A percentile compares a stretch with the other conserved stretches of the same genome.
Conservation (phyloP, 2,888 invertebrate species). For the Caenorhabditis zanzibari region DNA sequence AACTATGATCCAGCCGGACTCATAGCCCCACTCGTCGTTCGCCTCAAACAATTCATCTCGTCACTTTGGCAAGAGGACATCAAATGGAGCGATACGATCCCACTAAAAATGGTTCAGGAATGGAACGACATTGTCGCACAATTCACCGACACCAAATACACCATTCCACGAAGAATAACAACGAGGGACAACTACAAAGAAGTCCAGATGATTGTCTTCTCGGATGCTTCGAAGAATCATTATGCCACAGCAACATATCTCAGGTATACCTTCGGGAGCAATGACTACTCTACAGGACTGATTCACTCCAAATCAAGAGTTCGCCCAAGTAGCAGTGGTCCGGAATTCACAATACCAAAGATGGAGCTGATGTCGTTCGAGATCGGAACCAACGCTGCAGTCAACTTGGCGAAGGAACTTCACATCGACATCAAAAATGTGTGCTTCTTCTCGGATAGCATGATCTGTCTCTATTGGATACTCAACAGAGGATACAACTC, state of each 20-base stretch:
- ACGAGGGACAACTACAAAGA: background rate
- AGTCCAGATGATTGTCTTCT: conserved; percentile 1
- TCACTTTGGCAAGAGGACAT: conserved; percentile 2
- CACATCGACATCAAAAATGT: background rate
- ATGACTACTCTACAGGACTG: conserved; percentile 33
- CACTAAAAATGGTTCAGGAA: background rate
- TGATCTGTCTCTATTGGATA: background rate
- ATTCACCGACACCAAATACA: background rate
- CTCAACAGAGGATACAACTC: background rate
- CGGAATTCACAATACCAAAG: conserved; percentile 11
- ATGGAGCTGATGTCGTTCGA: conserved; percentile 13
- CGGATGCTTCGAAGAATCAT: conserved; percentile 36
- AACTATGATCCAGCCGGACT: conserved; percentile 60
- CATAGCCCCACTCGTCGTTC: conserved; percentile 33
- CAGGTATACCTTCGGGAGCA: conserved; percentile 18
- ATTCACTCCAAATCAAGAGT: conserved; percentile 69
- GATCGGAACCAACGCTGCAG: conserved; percentile 10
- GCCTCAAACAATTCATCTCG: conserved; percentile 25
- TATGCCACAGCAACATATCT: conserved; percentile 14
- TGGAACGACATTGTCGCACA: background rate
- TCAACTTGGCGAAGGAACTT: conserved; percentile 5
- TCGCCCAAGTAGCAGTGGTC: background rate
- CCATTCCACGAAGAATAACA: background rate
- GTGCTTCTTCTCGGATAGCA: background rate
- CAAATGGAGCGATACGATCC: conserved; percentile 41